phyloP scores from a whole-genome alignment of 2,797 vertebrate species.

The Myotis findleyi region DNA sequence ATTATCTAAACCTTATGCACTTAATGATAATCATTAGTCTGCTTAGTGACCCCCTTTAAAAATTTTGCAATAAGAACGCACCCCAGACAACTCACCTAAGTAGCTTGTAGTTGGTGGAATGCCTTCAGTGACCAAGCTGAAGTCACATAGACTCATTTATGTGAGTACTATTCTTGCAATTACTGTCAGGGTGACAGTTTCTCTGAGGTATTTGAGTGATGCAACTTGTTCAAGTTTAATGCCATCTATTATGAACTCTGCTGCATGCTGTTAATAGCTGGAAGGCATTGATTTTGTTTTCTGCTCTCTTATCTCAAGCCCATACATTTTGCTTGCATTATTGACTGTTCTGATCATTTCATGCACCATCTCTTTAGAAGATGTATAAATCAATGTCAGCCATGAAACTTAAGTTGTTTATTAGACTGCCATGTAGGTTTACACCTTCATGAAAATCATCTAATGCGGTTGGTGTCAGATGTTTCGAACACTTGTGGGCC shows the following conservation, averaged over 20 bases:
- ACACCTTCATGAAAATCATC: slow-evolving; percentile 86
- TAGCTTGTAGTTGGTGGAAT: slow-evolving; percentile 82
- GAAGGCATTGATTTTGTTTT: slow-evolving; percentile 91
- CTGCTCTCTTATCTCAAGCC: slow-evolving; percentile 88
- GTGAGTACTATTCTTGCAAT: slow-evolving; percentile 81
- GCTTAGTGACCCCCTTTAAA: slow-evolving; percentile 75
- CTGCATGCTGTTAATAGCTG: slow-evolving; percentile 89
- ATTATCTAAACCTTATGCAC: slow-evolving; percentile 75
- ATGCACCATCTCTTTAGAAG: slow-evolving; percentile 90
- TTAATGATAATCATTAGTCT: slow-evolving; percentile 82
- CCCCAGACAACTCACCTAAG: slow-evolving; percentile 68
- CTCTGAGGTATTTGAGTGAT: slow-evolving; percentile 88
- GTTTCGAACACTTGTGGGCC: slow-evolving; percentile 86
- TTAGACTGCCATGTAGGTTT: slow-evolving; percentile 84
- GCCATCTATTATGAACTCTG: slow-evolving; percentile 89
- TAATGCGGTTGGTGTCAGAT: slow-evolving; percentile 77
- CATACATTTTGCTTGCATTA: slow-evolving; percentile 89
- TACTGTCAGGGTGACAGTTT: slow-evolving; percentile 86
- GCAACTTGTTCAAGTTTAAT: slow-evolving; percentile 89
- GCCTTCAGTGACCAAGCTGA: slow-evolving; percentile 76
- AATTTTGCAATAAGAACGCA: slow-evolving; percentile 80
- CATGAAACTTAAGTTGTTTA: slow-evolving; percentile 88
- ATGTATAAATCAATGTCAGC: slow-evolving; percentile 90
- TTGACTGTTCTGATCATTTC: slow-evolving; percentile 90
- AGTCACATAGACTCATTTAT: slow-evolving; percentile 69